Base-by-base conservation (phyloP, 2,113 vertebrate genomes). In the Malurus elegans region DNA sequence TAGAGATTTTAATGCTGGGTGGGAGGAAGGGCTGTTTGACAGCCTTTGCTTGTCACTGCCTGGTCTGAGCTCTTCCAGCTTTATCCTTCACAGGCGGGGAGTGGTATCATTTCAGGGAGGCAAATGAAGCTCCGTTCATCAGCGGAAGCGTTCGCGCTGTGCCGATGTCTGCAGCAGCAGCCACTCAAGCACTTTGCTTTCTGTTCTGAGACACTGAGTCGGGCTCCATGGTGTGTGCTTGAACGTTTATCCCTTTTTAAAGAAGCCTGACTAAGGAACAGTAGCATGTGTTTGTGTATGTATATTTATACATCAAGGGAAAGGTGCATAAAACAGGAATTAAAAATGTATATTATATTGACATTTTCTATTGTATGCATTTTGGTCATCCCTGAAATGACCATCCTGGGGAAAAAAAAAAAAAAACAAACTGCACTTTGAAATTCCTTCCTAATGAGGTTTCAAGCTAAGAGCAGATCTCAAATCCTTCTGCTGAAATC, bases 401-500 rank as follows among this genome's bases (percentile, higher is more conserved):
- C 34, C n/a, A 7, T 25, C 40, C 29, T 56, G 31, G 14, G 3
- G 8, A 18, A 51, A 91, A 60, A 78, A 70, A 64, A 86, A 3
- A 36, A 36, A 36, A 36, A 36, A 36, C 8, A 36, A 36, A 11
- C 4, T 21, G 24, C 57, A 21, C 42, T 86, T 90, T 88, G 74
- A 86, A 86, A 85, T 85, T 75, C 66, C 8, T 18, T 79, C 14
- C 12, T 64, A 9, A 71, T 9, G 10, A 45, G 8, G 6, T 67
- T 82, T 88, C 54, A 60, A 58, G 18, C 45, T 79, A 56, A 94
- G 86, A 73, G 40, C 40, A 81, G 75, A 45, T 60, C 57, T 96
- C 64, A 79, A 79, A 91, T 89, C 88, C 82, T 79, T 92, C 90
- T 90, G 61, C 84, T 93, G 85, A 91, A 96, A 74, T 91, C 88